Evolutionary conservation across 2,888 invertebrate genomes (phyloP).

Genomic region (Meteorus colon): DNA sequence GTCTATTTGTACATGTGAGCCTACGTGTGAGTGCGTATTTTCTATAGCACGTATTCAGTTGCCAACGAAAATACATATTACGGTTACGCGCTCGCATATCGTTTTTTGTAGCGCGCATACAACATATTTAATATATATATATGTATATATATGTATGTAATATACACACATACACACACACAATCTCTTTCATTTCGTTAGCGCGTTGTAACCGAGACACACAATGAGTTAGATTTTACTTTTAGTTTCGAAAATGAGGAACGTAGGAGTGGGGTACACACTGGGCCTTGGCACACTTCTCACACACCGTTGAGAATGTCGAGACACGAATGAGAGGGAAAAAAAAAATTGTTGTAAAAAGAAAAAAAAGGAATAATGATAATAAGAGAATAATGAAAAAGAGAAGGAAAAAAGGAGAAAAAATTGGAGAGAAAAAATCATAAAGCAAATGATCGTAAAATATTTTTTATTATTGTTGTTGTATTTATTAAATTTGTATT

Average conservation of each 20-base stretch:
- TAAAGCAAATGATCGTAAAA: slow-evolving; percentile 4
- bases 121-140: too few species aligned
- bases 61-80: slow-evolving; percentile 63
- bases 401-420: slow-evolving; percentile 21
- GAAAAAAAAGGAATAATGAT: slow-evolving; percentile 39
- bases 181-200: neutral
- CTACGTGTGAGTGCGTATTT: slow-evolving; percentile 5
- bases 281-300: slow-evolving; percentile 72
- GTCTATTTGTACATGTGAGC: slow-evolving; percentile 20
- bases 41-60: slow-evolving; percentile 31
- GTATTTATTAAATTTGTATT: neutral
- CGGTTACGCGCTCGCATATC: slow-evolving; percentile 55
- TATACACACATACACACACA: neutral
- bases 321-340: slow-evolving; percentile 48
- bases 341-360: slow-evolving; percentile 36
- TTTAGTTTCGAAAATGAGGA: slow-evolving; percentile 73
- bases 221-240: slow-evolving; percentile 73
- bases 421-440: slow-evolving; percentile 30
- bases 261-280: slow-evolving; percentile 53
- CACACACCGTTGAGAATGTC: slow-evolving; percentile 56
- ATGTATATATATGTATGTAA: neutral
- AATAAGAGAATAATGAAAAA: slow-evolving; percentile 40
- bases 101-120: slow-evolving; percentile 5
- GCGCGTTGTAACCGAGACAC: slow-evolving; percentile 43
- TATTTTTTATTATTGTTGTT: slow-evolving; percentile 5